phyloP scores from a whole-genome alignment of 2,888 invertebrate species.

The Cheilosia pagana region DNA sequence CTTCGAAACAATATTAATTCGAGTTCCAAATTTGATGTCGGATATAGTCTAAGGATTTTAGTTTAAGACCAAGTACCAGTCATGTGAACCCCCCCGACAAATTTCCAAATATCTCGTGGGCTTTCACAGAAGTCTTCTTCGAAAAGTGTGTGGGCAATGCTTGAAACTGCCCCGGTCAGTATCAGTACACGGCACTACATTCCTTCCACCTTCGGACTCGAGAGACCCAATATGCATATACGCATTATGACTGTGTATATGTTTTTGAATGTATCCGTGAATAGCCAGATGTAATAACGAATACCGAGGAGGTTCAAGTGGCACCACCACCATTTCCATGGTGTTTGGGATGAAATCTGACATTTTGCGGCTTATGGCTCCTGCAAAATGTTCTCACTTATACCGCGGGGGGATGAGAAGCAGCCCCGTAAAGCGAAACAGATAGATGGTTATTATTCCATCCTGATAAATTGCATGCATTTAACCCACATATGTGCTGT shows the following conservation, averaged over 20 bases:
- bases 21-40: no score
- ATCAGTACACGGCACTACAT: constrained; percentile 13
- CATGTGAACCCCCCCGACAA: no score
- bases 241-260: constrained; percentile 15
- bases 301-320: constrained; percentile 60
- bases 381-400: constrained; percentile 47
- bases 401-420: background rate
- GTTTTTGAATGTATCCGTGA: background rate
- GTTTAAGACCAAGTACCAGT: no score
- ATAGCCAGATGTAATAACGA: constrained; percentile 62
- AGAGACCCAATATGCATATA: constrained; percentile 46
- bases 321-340: constrained; percentile 36
- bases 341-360: constrained; percentile 59
- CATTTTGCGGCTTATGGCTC: constrained; percentile 59
- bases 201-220: constrained; percentile 37
- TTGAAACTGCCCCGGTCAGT: no score
- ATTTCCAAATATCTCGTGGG: no score
- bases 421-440: constrained; percentile 41
- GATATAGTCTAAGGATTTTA: no score
- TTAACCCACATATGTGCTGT: constrained; percentile 57
- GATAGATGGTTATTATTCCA: constrained; percentile 68
- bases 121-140: no score
- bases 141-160: no score
- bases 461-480: constrained; percentile 49
- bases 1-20: no score